Base-by-base conservation (phyloP, 2,113 vertebrate genomes). In the Hypomesus transpacificus region DNA sequence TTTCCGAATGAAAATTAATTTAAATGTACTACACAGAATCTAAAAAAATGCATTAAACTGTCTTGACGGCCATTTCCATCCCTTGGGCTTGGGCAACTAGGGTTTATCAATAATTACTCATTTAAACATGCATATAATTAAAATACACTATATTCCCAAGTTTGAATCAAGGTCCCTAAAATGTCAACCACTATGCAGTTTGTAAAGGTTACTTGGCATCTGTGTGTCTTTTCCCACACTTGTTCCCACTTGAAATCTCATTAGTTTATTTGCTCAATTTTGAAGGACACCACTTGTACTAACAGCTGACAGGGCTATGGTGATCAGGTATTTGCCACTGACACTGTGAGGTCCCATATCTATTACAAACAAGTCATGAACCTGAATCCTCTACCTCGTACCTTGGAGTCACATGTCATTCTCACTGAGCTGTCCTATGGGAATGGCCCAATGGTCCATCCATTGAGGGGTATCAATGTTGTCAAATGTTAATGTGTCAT, bases 401-500 rank as follows among this genome's bases (percentile, higher is more conserved):
- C 39, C 7, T 46, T 9, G 39, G 39, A 46, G 39, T 87, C 75
- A 75, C 80, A 86, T 63, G 62, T 66, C 75, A 75, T 69, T 22
- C 68, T 56, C 74, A 84, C 77, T 78, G 80, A 6, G 24, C 24
- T 18, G 16, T 16, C 26, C 17, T 17, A 84, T 73, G 82, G 69
- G 71, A 68, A 85, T 3, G 62, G 71, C 66, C 22, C 83, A 72
- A 84, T 26, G 24, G 24, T 86, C 82, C 77, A 76, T 89, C 85
- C 80, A 78, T 86, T 82, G 80, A 85, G 81, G 73, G 80, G 69
- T 81, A 85, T 80, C 85, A 86, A 86, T 86, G 85, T 69, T 86
- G 86, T 89, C 85, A 87, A 82, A 86, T 88, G 85, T 86, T 85
- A 86, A 88, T 87, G 82, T 85, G 76, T 81, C 83, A 75, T 75